Evolutionary conservation across 1,140 invertebrate species (phyloP).

Genomic region (Chironomus tepperi): DNA sequence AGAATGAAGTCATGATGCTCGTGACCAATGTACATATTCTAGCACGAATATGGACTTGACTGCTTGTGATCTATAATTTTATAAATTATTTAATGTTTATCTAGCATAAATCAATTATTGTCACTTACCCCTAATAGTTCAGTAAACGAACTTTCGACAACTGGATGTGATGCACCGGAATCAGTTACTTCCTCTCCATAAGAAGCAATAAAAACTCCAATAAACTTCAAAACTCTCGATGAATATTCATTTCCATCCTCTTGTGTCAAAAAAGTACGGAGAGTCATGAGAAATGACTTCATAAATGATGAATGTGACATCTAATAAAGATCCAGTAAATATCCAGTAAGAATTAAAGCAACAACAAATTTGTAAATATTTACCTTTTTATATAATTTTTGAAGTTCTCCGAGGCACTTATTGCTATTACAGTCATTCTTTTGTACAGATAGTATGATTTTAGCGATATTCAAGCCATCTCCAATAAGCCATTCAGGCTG

Average conservation of each 20-base stretch:
- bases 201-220: neutral
- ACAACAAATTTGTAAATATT: neutral
- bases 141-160: neutral
- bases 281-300: neutral
- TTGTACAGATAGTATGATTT: neutral
- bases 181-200: neutral
- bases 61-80: neutral
- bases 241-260: neutral
- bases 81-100: neutral
- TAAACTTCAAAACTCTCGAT: neutral
- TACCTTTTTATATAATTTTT: neutral
- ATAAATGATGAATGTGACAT: neutral
- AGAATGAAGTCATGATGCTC: neutral
- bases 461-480: neutral
- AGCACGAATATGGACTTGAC: neutral
- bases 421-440: neutral
- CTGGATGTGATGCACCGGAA: neutral
- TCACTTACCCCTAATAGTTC: neutral
- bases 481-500: neutral
- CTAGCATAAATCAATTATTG: no score
- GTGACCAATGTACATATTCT: neutral
- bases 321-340: neutral
- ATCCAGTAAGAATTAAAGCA: no score
- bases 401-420: neutral
- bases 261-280: neutral